phyloP scores from a whole-genome alignment of 2,888 invertebrate species.

The Deroplatys truncata region DNA sequence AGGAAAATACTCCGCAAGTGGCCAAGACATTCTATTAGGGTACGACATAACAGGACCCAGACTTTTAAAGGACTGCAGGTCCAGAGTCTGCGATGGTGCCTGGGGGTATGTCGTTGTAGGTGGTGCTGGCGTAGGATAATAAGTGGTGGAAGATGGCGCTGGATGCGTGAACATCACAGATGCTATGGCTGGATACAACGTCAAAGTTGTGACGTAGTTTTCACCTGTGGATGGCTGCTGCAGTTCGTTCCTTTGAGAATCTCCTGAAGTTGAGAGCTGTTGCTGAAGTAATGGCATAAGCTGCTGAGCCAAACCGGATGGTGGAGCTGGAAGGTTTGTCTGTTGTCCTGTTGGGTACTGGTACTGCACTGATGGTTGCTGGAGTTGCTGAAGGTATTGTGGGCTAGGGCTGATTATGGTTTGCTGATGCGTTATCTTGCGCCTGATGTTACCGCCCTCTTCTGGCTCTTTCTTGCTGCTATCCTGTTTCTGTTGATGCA shows the following conservation, averaged over 20 bases:
- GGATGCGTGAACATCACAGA: not conserved
- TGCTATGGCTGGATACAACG: not conserved
- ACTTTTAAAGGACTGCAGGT: not conserved
- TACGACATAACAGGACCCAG: not conserved
- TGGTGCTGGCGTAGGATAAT: not conserved
- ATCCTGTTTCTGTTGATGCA: not conserved
- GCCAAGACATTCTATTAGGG: conserved; percentile 41
- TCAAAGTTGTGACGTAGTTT: not conserved
- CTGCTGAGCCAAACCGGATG: not conserved
- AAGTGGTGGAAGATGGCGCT: not conserved
- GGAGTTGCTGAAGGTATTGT: conserved; percentile 27
- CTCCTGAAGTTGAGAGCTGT: not conserved
- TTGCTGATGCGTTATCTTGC: conserved; percentile 44
- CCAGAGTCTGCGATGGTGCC: not conserved
- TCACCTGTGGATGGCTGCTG: not conserved
- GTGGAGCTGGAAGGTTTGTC: not conserved
- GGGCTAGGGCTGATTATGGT: conserved; percentile 37
- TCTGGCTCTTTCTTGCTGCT: not conserved
- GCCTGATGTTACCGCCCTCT: conserved; percentile 34
- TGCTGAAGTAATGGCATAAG: not conserved
- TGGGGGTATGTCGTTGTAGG: not conserved
- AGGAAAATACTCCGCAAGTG: conserved; percentile 53
- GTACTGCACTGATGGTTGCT: not conserved
- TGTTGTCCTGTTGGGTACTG: not conserved
- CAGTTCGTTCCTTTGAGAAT: not conserved